Conservation (phyloP, 2,888 invertebrate species). For the Hirtodrosophila cameraria region DNA sequence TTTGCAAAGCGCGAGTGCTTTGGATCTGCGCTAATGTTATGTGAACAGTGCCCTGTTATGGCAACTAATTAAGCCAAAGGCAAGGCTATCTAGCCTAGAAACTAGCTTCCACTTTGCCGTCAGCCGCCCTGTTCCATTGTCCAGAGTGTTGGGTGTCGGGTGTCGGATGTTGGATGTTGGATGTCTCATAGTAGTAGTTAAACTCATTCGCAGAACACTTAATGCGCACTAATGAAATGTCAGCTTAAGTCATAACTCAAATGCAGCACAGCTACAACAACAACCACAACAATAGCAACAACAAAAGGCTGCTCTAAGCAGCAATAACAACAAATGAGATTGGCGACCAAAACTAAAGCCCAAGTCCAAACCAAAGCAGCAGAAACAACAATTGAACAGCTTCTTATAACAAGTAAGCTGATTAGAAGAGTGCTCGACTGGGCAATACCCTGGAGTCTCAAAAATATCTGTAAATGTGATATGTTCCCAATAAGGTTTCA, state of each 20-base stretch:
- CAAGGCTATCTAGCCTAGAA: conserved; percentile 37
- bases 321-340: conserved; percentile 37
- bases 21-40: conserved; percentile 40
- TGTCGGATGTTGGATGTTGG: conserved; percentile 10
- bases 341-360: conserved; percentile 22
- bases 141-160: conserved; percentile 23
- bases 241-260: conserved; percentile 83
- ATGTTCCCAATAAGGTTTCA: too few relatives aligned
- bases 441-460: too few relatives aligned
- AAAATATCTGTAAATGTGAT: too few relatives aligned
- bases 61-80: conserved; percentile 69
- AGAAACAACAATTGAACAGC: conserved; percentile 34
- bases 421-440: neutral
- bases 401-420: conserved; percentile 42
- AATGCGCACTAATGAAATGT: conserved; percentile 82
- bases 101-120: conserved; percentile 7
- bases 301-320: conserved; percentile 21
- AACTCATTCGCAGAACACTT: conserved; percentile 77
- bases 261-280: conserved; percentile 52
- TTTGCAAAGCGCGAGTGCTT: conserved; percentile 23
- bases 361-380: conserved; percentile 3
- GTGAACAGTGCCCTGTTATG: conserved; percentile 46
- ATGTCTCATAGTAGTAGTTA: conserved; percentile 52
- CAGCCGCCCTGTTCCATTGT: conserved; percentile 6
- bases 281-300: conserved; percentile 11